phyloP scores from a whole-genome alignment of 2,797 vertebrate genomes.

The Rhabdomys pumilio region DNA sequence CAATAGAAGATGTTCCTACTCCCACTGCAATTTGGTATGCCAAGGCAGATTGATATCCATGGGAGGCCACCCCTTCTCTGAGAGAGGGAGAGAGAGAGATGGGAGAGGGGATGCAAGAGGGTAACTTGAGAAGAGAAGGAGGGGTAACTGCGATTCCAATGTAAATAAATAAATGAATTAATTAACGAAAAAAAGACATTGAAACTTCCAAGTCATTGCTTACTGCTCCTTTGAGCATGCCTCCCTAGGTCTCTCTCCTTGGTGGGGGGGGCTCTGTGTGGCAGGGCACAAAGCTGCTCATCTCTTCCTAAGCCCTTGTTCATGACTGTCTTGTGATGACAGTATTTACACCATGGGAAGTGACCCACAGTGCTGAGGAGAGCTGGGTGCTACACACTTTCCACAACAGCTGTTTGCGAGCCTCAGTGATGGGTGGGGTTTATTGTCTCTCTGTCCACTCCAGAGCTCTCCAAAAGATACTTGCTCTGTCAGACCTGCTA shows the following conservation, averaged over 20 bases:
- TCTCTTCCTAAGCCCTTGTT: neutral
- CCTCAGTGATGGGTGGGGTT: neutral
- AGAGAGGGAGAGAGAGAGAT: neutral
- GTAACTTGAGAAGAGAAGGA: neutral
- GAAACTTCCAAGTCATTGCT: neutral
- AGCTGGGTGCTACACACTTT: neutral
- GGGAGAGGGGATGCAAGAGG: neutral
- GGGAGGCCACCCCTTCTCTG: neutral
- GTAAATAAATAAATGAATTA: neutral
- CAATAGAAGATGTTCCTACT: neutral
- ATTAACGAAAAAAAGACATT: neutral
- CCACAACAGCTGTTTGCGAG: neutral
- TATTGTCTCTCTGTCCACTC: too few relatives aligned
- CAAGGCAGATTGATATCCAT: neutral
- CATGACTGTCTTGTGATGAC: neutral
- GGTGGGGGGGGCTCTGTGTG: too few relatives aligned
- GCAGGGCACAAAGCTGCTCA: fast-evolving
- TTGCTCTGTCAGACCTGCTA: neutral
- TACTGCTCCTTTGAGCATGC: neutral
- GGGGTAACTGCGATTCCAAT: neutral
- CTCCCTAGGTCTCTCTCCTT: neutral
- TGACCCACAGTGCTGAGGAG: neutral
- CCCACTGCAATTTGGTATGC: neutral
- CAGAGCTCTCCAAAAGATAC: neutral
- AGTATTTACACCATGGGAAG: neutral